Evolutionary conservation across 2,888 invertebrate species (phyloP).

Genomic region (Cantharis rustica): DNA sequence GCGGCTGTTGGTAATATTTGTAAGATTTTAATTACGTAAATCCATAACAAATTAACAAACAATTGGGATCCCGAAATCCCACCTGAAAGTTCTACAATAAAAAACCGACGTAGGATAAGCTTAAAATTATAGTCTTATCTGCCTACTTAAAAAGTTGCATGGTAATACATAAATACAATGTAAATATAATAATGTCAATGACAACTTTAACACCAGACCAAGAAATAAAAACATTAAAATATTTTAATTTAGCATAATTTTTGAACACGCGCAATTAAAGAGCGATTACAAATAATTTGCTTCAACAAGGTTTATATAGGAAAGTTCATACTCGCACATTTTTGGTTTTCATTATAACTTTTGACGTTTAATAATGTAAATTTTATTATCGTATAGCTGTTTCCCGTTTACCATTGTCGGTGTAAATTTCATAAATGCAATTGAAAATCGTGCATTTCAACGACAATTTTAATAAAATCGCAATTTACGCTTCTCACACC

Average conservation of each 20-base stretch:
- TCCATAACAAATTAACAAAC: background rate
- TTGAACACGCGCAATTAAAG: background rate
- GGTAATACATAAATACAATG: background rate
- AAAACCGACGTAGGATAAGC: background rate
- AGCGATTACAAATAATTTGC: background rate
- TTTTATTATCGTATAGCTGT: background rate
- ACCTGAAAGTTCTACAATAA: background rate
- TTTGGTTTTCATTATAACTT: background rate
- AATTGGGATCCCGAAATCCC: background rate
- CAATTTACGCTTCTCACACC: constrained; percentile 20
- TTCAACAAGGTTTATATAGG: background rate
- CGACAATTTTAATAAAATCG: constrained; percentile 18
- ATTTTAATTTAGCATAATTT: background rate
- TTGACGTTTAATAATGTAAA: background rate
- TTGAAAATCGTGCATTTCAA: constrained; percentile 14
- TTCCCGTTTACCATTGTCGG: background rate
- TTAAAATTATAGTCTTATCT: background rate
- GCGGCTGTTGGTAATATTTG: background rate
- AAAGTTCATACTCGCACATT: background rate
- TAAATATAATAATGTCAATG: background rate
- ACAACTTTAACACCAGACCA: background rate
- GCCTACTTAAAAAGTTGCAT: background rate
- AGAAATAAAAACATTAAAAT: background rate
- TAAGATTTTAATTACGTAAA: background rate
- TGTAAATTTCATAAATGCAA: constrained; percentile 14